A percentile compares a stretch with the other conserved stretches of the same genome.
These are phyloP conservation scores for Osmoderma eremita DNA, from an alignment of 2,888 invertebrate species.

Conservation along the genomic window DNA sequence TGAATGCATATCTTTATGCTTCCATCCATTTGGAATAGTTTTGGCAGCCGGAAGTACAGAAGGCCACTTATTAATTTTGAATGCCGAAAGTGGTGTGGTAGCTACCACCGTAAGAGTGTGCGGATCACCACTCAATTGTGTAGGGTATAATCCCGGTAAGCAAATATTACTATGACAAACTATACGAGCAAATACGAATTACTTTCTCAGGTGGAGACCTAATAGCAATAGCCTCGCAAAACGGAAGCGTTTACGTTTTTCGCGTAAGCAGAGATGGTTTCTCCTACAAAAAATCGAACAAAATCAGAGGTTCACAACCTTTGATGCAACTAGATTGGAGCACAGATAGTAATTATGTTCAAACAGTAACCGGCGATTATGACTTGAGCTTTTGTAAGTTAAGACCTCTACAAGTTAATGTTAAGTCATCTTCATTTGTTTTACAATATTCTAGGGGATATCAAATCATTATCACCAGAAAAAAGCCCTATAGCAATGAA, in stretches of 20 bases:
- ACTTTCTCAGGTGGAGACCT: slow-evolving; percentile 79
- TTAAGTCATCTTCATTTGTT: neutral
- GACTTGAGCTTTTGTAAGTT: slow-evolving; percentile 87
- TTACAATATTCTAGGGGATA: slow-evolving; percentile 76
- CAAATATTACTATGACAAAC: slow-evolving; percentile 17
- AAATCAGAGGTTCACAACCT: slow-evolving; percentile 86
- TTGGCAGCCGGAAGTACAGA: slow-evolving; percentile 90
- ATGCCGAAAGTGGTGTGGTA: slow-evolving; percentile 86
- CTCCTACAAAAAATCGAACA: slow-evolving; percentile 89
- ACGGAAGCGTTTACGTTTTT: slow-evolving; percentile 85
- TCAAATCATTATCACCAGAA: slow-evolving; percentile 86
- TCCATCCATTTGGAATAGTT: slow-evolving; percentile 89
- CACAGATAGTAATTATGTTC: slow-evolving; percentile 85
- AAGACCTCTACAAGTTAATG: neutral
- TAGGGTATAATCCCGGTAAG: slow-evolving; percentile 88
- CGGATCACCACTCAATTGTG: slow-evolving; percentile 85
- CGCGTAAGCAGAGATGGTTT: slow-evolving; percentile 89
- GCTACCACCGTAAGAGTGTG: slow-evolving; percentile 88
- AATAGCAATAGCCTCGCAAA: slow-evolving; percentile 90
- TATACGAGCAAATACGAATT: neutral
- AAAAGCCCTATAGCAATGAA: slow-evolving; percentile 91
- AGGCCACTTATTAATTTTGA: slow-evolving; percentile 86
- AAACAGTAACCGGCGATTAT: slow-evolving; percentile 90
- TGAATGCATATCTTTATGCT: slow-evolving; percentile 87
- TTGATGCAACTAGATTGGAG: slow-evolving; percentile 92